A percentile compares a stretch with the other conserved stretches of the same genome.
Evolutionary conservation across 2,113 vertebrate genomes (phyloP).

Genomic region (Cyrtonyx montezumae): DNA sequence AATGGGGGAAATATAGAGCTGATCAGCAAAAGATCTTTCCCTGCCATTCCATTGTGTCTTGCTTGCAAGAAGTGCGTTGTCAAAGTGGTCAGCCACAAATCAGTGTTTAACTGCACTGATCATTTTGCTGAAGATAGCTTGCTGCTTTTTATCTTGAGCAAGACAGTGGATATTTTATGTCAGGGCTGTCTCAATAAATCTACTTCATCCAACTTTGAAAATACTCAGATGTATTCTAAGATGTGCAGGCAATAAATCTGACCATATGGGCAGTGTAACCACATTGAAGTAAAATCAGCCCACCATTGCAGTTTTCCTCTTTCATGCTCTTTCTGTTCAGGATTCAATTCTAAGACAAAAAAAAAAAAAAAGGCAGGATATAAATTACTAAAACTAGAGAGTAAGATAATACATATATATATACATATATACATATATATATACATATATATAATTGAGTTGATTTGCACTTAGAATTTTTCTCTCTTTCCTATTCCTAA

Average conservation of each 20-base stretch:
- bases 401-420: slow-evolving; percentile 7
- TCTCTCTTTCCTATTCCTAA: neutral
- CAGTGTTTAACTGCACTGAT: neutral
- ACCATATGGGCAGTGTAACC: neutral
- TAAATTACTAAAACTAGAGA: slow-evolving; percentile 70
- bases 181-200: slow-evolving; percentile 1
- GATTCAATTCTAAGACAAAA: slow-evolving; percentile 39
- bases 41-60: neutral
- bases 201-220: slow-evolving; percentile 30
- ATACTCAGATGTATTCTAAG: slow-evolving; percentile 17
- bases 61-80: neutral
- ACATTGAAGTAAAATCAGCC: slow-evolving; percentile 44
- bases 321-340: neutral
- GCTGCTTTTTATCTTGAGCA: neutral
- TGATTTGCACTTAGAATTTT: slow-evolving; percentile 24
- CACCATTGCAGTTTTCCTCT: neutral
- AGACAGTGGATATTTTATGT: slow-evolving; percentile 25
- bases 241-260: slow-evolving; percentile 29
- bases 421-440: too few relatives aligned
- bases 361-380: slow-evolving; percentile 1
- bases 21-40: neutral
- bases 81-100: neutral
- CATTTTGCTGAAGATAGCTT: neutral
- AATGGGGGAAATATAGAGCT: neutral
- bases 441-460: neutral